phyloP scores from a whole-genome alignment of 2,797 vertebrate species.

The Sebastes itinus region DNA sequence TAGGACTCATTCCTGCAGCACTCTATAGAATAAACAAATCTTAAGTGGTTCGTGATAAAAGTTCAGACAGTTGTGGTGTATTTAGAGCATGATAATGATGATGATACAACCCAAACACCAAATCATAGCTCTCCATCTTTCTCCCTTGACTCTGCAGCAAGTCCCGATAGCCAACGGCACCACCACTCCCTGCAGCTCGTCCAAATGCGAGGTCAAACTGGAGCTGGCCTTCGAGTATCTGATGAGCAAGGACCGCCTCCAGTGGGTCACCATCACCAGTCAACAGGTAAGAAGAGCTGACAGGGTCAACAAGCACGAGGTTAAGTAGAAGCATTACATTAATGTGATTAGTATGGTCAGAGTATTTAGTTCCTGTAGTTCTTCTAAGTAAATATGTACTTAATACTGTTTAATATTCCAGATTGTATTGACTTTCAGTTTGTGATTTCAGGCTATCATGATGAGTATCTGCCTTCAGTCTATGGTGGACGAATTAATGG shows the following conservation, averaged over 20 bases:
- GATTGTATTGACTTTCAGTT: not conserved
- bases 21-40: not conserved
- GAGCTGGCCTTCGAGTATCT: conserved; percentile 98
- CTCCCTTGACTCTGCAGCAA: conserved; percentile 74
- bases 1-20: too few relatives aligned
- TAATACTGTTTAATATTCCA: not conserved
- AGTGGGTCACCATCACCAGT: conserved; percentile 99
- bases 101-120: not conserved
- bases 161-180: conserved; percentile 90
- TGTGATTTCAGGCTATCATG: conserved; percentile 92
- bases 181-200: conserved; percentile 83
- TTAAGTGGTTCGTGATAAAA: not conserved
- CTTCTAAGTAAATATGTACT: not conserved
- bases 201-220: conserved; percentile 92
- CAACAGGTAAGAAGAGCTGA: conserved; percentile 86
- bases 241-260: conserved; percentile 98
- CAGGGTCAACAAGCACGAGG: not conserved
- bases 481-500: conserved; percentile 99
- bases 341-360: not conserved
- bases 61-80: not conserved
- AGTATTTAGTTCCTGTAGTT: not conserved
- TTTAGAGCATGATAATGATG: not conserved
- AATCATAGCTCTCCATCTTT: not conserved
- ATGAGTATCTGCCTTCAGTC: conserved; percentile 99
- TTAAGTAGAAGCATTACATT: not conserved